Evolutionary conservation across 2,797 vertebrate genomes (phyloP), one percentile per base, ranked within the genome.

Genomic region (Diplodus sargus): DNA sequence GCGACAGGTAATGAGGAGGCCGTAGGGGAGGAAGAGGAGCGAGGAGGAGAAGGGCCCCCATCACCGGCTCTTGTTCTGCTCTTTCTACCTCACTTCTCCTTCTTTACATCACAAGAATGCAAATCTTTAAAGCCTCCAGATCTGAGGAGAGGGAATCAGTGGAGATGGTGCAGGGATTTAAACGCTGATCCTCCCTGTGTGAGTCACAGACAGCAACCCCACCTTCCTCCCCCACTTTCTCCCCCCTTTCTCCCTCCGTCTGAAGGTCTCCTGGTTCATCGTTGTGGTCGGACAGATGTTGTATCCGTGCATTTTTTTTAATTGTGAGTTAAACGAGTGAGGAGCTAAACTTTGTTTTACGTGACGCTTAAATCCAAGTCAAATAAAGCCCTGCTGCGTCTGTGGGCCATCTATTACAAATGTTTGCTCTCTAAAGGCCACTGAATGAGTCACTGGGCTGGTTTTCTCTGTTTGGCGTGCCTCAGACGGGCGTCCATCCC

Each of bases 391-490:
- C 49, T 15, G 70, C 45, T 16, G 45, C 3, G 39, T 76, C 78
- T 74, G 65, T 25, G 5, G 52, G 62, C 67, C 77, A 61, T 97
- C 95, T 96, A 95, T 97, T 96, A 96, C 86, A 85, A 91, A 93
- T 97, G 95, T 98, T 98, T 97, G 93, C 93, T 88, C 85, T 95
- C 74, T 87, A 91, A 94, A 94, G 90, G 93, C 61, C 90, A 47
- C 79, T 74, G 82, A 85, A 81, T 89, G 88, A 91, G 79, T 90
- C 75, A 56, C 68, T 69, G 72, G 90, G 75, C 84, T 79, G 86
- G 85, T 88, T 89, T 92, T 89, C 91, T 89, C 69, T 90, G 90
- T 89, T 91, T 94, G 94, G 90, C 91, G 80, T 91, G 75, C 84
- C 78, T 92, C 93, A 91, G 80, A 74, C 89, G 14, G 63, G 79